Percentiles rank a stretch among this genome's conserved stretches.
Evolutionary conservation across 1,140 invertebrate genomes (phyloP).

Genomic region (Heliconius melpomene): DNA sequence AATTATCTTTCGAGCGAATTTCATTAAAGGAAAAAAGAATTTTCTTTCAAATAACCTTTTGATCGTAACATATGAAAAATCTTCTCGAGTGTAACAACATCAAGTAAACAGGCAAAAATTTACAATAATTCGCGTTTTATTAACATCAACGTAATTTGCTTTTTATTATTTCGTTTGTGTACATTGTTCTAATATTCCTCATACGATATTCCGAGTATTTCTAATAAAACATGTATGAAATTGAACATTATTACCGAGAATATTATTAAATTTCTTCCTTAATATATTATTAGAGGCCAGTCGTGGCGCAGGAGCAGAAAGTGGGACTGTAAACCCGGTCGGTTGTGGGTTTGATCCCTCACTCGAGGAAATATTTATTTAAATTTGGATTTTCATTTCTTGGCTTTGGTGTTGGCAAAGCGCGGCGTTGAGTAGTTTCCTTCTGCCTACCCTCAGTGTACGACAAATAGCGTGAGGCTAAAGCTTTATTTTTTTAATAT

Average conservation of each 20-base stretch:
- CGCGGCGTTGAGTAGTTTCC: too few relatives aligned
- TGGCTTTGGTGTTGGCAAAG: too few relatives aligned
- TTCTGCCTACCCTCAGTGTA: too few relatives aligned
- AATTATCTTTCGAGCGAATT: background rate
- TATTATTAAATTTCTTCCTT: background rate
- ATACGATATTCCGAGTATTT: conserved; percentile 1
- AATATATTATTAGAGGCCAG: background rate
- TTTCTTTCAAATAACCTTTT: conserved; percentile 11
- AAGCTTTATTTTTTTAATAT: background rate
- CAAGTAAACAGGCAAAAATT: background rate
- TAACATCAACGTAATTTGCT: conserved; percentile 9
- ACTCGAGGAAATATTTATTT: too few relatives aligned
- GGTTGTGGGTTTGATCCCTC: too few relatives aligned
- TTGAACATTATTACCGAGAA: background rate
- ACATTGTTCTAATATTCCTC: conserved; percentile 1
- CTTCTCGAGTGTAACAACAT: background rate
- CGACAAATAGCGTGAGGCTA: too few relatives aligned
- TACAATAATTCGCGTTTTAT: conserved; percentile 3
- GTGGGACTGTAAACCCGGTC: too few relatives aligned
- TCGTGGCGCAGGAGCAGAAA: too few relatives aligned
- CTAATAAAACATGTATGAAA: background rate
- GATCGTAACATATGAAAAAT: conserved; percentile 4
- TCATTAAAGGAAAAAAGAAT: background rate
- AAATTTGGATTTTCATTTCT: too few relatives aligned
- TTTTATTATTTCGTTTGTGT: conserved; percentile 7